Conservation (phyloP, 2,888 invertebrate species). For the Lamellibrachia columna region DNA sequence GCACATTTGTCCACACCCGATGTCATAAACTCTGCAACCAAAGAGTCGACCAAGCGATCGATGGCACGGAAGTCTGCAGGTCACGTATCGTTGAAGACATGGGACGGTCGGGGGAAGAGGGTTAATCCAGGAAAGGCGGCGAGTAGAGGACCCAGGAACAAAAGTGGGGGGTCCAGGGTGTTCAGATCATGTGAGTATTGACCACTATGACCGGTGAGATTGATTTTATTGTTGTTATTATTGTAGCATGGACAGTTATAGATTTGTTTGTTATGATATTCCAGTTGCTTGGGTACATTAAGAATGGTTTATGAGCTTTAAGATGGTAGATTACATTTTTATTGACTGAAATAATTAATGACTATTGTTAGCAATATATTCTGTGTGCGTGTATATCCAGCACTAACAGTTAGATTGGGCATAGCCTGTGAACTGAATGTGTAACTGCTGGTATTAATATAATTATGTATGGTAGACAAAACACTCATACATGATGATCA, state of each 20-base stretch:
- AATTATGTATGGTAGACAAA: too few relatives aligned
- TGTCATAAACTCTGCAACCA: conserved; percentile 32
- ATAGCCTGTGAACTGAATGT: too few relatives aligned
- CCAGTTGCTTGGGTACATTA: too few relatives aligned
- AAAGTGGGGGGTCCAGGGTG: not conserved
- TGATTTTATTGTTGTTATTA: not conserved
- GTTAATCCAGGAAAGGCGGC: conserved; percentile 8
- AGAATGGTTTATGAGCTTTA: too few relatives aligned
- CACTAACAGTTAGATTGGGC: too few relatives aligned
- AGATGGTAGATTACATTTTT: not conserved
- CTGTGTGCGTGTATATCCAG: not conserved
- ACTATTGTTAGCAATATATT: not conserved
- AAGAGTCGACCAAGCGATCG: not conserved
- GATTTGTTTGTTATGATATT: too few relatives aligned
- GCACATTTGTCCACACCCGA: conserved; percentile 28
- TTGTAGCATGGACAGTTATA: too few relatives aligned
- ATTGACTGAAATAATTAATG: not conserved
- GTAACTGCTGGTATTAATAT: too few relatives aligned
- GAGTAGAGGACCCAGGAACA: not conserved
- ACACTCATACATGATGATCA: too few relatives aligned
- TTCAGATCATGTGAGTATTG: not conserved
- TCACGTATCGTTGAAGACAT: conserved; percentile 22
- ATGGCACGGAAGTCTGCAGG: not conserved
- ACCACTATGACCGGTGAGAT: not conserved
- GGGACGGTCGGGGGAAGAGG: conserved; percentile 29